A percentile compares a stretch with the other conserved stretches of the same genome.
These are phyloP conservation scores for Anastrepha ludens DNA, from an alignment of 1,140 invertebrate genomes.

Conservation along the genomic window DNA sequence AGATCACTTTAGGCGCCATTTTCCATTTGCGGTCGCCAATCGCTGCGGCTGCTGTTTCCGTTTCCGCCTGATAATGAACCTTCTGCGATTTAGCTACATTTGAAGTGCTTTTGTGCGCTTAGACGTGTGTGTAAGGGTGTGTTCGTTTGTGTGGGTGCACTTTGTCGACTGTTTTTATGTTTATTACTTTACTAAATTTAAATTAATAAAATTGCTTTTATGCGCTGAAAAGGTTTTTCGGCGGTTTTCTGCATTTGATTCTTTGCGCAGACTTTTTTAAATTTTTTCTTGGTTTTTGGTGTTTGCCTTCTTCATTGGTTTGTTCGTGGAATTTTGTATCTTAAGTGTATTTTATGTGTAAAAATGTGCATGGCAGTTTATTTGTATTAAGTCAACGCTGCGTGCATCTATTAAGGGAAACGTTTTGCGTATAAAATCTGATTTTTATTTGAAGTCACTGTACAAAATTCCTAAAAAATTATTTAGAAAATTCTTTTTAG, in stretches of 20 bases:
- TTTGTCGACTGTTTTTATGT: not conserved
- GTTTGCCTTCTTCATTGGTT: not conserved
- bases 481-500: no score
- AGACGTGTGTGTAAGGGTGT: no score
- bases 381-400: not conserved
- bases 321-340: not conserved
- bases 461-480: no score
- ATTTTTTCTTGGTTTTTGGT: not conserved
- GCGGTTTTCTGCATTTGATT: not conserved
- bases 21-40: slow-evolving; percentile 41
- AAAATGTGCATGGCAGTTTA: not conserved
- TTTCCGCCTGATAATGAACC: slow-evolving; percentile 47
- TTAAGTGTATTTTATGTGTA: not conserved
- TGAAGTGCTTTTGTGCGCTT: not conserved
- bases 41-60: slow-evolving; percentile 6
- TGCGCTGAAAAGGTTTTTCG: not conserved
- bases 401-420: not conserved
- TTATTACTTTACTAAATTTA: slow-evolving; percentile 48
- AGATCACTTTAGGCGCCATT: slow-evolving; percentile 30
- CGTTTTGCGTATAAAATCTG: not conserved
- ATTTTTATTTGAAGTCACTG: not conserved
- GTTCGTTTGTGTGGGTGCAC: not conserved
- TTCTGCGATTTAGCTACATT: not conserved
- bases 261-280: not conserved
- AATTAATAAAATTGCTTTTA: slow-evolving; percentile 52